Evolutionary conservation across 2,888 invertebrate species (phyloP), one percentile per base, ranked within the genome.

Genomic region (Latheticus oryzae): DNA sequence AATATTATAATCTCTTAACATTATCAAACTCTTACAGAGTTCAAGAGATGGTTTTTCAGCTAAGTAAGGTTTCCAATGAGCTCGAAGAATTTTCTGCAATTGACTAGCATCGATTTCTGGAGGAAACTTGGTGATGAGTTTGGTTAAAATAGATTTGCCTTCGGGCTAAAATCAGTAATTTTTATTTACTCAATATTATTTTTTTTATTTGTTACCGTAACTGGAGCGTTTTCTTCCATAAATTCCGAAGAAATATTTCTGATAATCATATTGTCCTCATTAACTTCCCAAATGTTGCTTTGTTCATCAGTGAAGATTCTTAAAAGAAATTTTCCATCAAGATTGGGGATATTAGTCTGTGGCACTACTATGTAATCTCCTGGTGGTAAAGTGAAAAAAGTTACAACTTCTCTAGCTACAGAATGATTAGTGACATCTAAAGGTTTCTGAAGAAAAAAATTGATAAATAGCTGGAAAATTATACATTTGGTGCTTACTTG

Each of bases 361-460:
- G 90, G 88, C 65, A 90, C 85, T 48, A 89, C 86, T 51, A 89
- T 83, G 76, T 89, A 90, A 73, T 87, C 87, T 1, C 90, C 90
- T 5, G 89, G 84, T 35, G 88, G 87, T 69, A 90, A 80, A 43
- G 88, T 86, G 79, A 90, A 89, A 77, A 89, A 87, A 17, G 88
- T 87, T 5, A 85, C 89, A 35, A 89, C 87, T 79, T 88, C 87
- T 65, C 86, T 77, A 2, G 86, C 84, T 16, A 85, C 77, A 0
- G 84, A 84, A 77, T 86, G 86, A 73, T 86, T 86, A 43, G 87
- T 86, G 54, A 87, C 87, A 72, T 87, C 87, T 68, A 87, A 76
- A 7, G 87, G 85, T 74, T 84, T 84, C 85, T 84, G 73, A n/a
- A n/a, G n/a, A n/a, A n/a, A n/a, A n/a, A 3, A 51, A 51, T 17